These are phyloP conservation scores for Elmis aenea DNA, from an alignment of 2,888 invertebrate species.

Conservation along the genomic window DNA sequence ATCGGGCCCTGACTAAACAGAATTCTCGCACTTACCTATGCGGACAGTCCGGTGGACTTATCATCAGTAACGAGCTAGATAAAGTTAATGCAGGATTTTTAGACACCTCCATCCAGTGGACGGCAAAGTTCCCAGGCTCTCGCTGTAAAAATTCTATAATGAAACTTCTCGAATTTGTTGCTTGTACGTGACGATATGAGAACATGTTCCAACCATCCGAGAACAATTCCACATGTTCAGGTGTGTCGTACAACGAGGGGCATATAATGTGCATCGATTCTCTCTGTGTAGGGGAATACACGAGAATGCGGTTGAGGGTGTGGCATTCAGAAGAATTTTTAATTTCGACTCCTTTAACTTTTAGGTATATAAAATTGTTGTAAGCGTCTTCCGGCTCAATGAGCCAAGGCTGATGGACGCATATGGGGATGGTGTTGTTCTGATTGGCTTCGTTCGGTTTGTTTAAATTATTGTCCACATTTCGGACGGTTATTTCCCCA, in stretches of 20 bases:
- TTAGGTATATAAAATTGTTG: constrained; percentile 66
- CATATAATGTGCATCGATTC: constrained; percentile 61
- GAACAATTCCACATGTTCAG: constrained; percentile 56
- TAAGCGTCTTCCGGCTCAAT: constrained; percentile 69
- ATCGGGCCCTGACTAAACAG: no score
- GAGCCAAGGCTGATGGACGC: constrained; percentile 72
- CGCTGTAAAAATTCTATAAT: constrained; percentile 71
- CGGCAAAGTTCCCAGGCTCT: constrained; percentile 67
- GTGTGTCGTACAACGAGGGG: constrained; percentile 49
- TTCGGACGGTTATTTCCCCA: constrained; percentile 66
- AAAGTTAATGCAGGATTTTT: constrained; percentile 57
- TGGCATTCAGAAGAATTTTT: constrained; percentile 53
- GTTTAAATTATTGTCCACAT: constrained; percentile 48
- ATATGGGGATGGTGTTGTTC: constrained; percentile 47
- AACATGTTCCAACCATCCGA: constrained; percentile 56
- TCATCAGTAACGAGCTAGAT: constrained; percentile 49
- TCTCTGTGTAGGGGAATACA: constrained; percentile 66
- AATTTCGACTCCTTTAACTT: constrained; percentile 55
- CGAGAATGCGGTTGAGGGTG: constrained; percentile 65
- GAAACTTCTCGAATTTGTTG: constrained; percentile 57
- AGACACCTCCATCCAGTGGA: constrained; percentile 75
- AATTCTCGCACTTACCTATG: constrained; percentile 54
- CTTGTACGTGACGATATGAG: constrained; percentile 48
- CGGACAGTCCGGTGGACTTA: constrained; percentile 61
- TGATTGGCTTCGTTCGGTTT: constrained; percentile 51